Evolutionary conservation across 2,888 invertebrate genomes (phyloP).

Genomic region (Macrophya alboannulata): DNA sequence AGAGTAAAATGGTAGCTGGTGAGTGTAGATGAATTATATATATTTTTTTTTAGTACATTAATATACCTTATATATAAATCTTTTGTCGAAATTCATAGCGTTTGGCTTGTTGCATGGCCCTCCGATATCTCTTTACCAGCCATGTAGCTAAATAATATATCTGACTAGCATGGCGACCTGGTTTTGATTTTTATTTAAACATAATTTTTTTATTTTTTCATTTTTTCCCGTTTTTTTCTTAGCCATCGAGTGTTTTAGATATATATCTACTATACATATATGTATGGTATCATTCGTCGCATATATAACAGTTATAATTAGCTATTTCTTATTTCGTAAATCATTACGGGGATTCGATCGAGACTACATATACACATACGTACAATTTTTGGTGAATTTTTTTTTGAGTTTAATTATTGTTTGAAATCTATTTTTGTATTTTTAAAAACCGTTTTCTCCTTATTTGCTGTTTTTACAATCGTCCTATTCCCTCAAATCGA

Average conservation of each 20-base stretch:
- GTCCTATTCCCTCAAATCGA: not conserved
- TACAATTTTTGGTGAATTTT: not conserved
- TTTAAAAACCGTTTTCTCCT: not conserved
- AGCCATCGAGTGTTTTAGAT: not conserved
- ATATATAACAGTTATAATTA: not conserved
- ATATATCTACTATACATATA: not conserved
- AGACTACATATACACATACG: not conserved
- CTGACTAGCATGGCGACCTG: slow-evolving; percentile 47
- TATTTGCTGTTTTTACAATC: not conserved
- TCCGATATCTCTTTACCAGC: slow-evolving; percentile 31
- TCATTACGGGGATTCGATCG: not conserved
- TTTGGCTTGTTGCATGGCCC: slow-evolving; percentile 57
- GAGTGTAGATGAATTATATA: slow-evolving; percentile 77
- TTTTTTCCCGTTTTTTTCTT: not conserved
- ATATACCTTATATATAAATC: slow-evolving; percentile 38
- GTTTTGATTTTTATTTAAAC: not conserved
- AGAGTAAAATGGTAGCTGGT: slow-evolving; percentile 98
- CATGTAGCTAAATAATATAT: not conserved
- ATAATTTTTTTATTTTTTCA: not conserved
- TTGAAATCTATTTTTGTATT: not conserved
- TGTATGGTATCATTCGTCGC: not conserved
- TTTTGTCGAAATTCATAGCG: slow-evolving; percentile 44
- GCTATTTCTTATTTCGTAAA: not conserved
- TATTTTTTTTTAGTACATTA: slow-evolving; percentile 46
- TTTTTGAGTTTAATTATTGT: not conserved